phyloP scores from a whole-genome alignment of 2,797 vertebrate species.

The Eulemur coronatus region DNA sequence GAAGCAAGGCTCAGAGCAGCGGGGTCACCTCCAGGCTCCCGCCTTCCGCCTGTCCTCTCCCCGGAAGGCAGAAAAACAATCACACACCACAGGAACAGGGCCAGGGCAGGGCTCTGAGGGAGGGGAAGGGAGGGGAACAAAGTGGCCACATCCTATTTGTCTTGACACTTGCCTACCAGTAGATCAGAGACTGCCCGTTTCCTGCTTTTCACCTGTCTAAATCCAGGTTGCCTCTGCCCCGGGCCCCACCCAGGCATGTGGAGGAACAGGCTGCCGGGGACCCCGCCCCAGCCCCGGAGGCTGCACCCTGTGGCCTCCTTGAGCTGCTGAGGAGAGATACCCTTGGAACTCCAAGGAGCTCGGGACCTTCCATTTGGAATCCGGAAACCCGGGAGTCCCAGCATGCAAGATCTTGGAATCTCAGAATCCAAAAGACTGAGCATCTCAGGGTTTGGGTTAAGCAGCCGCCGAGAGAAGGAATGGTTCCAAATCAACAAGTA shows the following conservation, averaged over 20 bases:
- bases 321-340: background rate
- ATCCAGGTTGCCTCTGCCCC: background rate
- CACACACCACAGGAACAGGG: background rate
- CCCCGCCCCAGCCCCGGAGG: too few species aligned
- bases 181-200: background rate
- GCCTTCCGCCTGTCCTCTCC: background rate
- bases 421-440: background rate
- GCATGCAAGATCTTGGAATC: background rate
- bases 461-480: background rate
- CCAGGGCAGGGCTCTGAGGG: background rate
- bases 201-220: background rate
- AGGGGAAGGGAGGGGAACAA: too few species aligned
- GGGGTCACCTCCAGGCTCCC: background rate
- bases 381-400: background rate
- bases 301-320: rapidly evolving
- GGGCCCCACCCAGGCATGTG: background rate
- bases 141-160: background rate
- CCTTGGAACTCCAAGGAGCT: background rate
- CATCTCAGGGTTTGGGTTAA: background rate
- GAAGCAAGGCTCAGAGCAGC: background rate
- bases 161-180: rapidly evolving
- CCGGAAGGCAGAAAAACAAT: background rate
- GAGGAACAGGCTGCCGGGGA: background rate
- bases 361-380: background rate
- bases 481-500: background rate